Evolutionary conservation across 2,888 invertebrate species (phyloP).

Genomic region (Dusona sp.): DNA sequence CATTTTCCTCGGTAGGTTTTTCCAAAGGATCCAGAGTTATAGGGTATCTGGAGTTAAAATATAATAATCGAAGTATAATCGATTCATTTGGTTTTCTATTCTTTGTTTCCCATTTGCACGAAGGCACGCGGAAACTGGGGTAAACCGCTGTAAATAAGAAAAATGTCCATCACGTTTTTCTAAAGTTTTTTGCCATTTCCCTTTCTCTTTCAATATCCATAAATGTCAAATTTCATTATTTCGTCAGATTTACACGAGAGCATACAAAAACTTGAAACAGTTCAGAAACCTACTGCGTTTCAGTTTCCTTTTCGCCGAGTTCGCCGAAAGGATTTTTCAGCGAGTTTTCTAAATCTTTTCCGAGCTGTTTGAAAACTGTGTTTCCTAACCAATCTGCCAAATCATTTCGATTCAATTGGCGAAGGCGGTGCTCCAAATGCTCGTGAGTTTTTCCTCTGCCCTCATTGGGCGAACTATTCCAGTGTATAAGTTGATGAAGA

Average conservation of each 20-base stretch:
- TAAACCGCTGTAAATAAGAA: neutral
- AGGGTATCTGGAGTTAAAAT: slow-evolving; percentile 69
- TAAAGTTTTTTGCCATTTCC: neutral
- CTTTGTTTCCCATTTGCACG: neutral
- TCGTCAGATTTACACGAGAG: neutral
- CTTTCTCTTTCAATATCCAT: neutral
- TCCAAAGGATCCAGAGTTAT: slow-evolving; percentile 69
- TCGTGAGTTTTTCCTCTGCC: slow-evolving; percentile 87
- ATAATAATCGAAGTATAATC: neutral
- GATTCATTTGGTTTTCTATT: neutral
- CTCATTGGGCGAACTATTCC: slow-evolving; percentile 86
- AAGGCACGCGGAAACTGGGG: neutral
- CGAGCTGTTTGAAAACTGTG: slow-evolving; percentile 86
- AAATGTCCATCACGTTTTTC: neutral
- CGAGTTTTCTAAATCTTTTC: slow-evolving; percentile 85
- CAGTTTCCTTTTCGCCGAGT: slow-evolving; percentile 72
- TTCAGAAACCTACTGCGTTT: slow-evolving; percentile 67
- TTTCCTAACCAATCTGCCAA: slow-evolving; percentile 88
- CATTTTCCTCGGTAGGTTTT: slow-evolving; percentile 72
- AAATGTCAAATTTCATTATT: neutral
- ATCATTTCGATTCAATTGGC: slow-evolving; percentile 86
- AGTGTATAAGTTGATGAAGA: slow-evolving; percentile 86
- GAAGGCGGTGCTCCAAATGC: slow-evolving; percentile 86
- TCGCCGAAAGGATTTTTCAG: slow-evolving; percentile 75
- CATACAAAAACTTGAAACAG: neutral